These are phyloP conservation scores for Leptodactylus fuscus DNA, from an alignment of 2,113 vertebrate genomes.

Conservation along the genomic window DNA sequence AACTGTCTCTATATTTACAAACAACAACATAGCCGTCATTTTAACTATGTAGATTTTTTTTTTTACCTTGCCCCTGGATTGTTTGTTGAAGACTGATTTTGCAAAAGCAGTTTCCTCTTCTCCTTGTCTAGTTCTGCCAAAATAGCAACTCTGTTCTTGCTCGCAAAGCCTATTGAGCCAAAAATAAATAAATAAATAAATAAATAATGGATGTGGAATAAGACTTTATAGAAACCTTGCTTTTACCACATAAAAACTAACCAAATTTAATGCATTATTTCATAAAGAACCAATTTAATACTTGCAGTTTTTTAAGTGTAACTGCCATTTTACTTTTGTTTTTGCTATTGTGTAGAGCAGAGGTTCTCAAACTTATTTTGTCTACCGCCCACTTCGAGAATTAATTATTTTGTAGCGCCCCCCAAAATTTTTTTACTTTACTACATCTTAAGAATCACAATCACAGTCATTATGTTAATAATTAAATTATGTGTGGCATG, in stretches of 20 bases:
- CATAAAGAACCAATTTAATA: conserved; percentile 4
- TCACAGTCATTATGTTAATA: no score
- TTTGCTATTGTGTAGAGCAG: no score
- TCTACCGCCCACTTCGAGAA: no score
- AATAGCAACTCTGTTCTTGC: conserved; percentile 94
- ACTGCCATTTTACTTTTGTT: no score
- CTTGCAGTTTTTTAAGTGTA: neutral
- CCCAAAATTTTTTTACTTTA: no score
- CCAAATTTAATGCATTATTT: neutral
- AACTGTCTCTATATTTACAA: no score
- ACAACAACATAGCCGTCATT: no score
- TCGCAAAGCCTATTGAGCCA: conserved; percentile 83
- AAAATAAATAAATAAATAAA: conserved; percentile 33
- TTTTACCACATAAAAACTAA: neutral
- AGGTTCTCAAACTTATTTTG: no score
- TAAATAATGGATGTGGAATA: neutral
- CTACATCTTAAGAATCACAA: no score
- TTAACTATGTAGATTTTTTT: no score
- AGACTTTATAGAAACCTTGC: neutral
- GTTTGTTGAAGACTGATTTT: conserved; percentile 89
- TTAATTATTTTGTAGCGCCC: no score
- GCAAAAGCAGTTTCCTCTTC: conserved; percentile 90
- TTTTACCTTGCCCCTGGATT: conserved; percentile 90
- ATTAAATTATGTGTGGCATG: no score
- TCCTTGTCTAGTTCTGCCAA: conserved; percentile 96